These are phyloP conservation scores for Brachynemurus nebulosus DNA, from an alignment of 2,888 invertebrate species.

Conservation along the genomic window DNA sequence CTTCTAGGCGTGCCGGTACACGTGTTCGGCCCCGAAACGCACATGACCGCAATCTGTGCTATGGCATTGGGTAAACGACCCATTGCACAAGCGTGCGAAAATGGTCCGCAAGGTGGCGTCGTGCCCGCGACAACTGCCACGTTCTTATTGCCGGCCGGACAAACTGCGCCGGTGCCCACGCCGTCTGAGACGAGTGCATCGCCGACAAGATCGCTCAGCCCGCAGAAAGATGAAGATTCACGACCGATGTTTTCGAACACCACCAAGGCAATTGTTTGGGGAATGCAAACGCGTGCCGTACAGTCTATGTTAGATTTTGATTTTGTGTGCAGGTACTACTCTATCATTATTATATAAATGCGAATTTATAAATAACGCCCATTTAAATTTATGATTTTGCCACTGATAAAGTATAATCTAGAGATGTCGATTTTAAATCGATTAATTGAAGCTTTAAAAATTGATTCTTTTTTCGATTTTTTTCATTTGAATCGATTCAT, in stretches of 20 bases:
- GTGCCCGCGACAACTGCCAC: slow-evolving; percentile 82
- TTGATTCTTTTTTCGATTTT: too few species aligned
- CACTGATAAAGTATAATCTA: too few species aligned
- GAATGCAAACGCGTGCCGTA: slow-evolving; percentile 95
- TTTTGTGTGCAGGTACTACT: slow-evolving; percentile 87
- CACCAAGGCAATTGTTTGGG: slow-evolving; percentile 95
- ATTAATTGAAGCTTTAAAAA: too few species aligned
- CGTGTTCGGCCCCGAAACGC: slow-evolving; percentile 97
- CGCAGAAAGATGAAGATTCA: neutral
- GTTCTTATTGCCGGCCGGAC: slow-evolving; percentile 70
- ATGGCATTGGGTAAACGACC: slow-evolving; percentile 87
- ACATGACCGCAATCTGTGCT: slow-evolving; percentile 99
- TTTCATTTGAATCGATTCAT: too few species aligned
- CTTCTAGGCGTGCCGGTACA: slow-evolving; percentile 79
- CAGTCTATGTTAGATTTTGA: slow-evolving; percentile 95
- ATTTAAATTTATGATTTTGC: too few species aligned
- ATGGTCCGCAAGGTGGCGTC: slow-evolving; percentile 40
- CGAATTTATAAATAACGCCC: too few species aligned
- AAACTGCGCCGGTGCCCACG: slow-evolving; percentile 22
- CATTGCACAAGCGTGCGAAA: slow-evolving; percentile 57
- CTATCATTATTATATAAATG: too few species aligned
- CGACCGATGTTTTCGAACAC: slow-evolving; percentile 61
- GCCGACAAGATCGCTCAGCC: slow-evolving; percentile 6
- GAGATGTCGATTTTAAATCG: too few species aligned
- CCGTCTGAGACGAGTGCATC: slow-evolving; percentile 15